Base-by-base conservation (phyloP, 2,888 invertebrate species). In the Ligdia adustata region DNA sequence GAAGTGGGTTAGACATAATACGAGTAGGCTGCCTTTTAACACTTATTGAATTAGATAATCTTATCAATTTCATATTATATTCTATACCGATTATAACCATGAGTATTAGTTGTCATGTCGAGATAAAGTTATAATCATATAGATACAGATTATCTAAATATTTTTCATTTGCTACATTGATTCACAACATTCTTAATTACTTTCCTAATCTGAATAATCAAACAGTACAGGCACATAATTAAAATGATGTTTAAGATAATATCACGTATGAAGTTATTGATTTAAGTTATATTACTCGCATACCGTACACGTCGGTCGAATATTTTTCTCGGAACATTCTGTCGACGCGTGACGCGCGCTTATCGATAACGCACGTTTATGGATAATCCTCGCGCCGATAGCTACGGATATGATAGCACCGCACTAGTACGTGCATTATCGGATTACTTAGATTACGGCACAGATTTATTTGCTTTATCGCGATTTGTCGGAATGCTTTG, bases 401-500 rank as follows among this genome's bases (percentile, higher is more conserved):
- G 69, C 65, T 53, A 33, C 42, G 40, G 46, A 52, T 46, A 44
- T 22, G 75, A 75, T 78, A 75, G 69, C 61, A 69, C 62, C 69
- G 54, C 22, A 22, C 60, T 62, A 68, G 70, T 75, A 79, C 72
- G 72, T 69, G 72, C 60, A 65, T 72, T 86, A 84, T 82, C 79
- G 64, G 53, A 55, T 55, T 70, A 64, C 55, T 75, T 76, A 82
- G 75, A 79, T 76, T 72, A 68, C 61, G 58, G 66, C 76, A 74
- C 76, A 82, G 87, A 87, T 88, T 88, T 83, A 74, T 75, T n/a
- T 72, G 60, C 74, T 72, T 67, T 79, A 83, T 82, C 82, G 70
- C 60, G 41, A 46, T 61, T 55, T 59, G 79, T 70, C 82, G 82
- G 81, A 71, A 71, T 69, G 61, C 70, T 73, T 75, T 72, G 72